Evolutionary conservation across 1,140 invertebrate genomes (phyloP).

Genomic region (Trypoxylus dichotomus): DNA sequence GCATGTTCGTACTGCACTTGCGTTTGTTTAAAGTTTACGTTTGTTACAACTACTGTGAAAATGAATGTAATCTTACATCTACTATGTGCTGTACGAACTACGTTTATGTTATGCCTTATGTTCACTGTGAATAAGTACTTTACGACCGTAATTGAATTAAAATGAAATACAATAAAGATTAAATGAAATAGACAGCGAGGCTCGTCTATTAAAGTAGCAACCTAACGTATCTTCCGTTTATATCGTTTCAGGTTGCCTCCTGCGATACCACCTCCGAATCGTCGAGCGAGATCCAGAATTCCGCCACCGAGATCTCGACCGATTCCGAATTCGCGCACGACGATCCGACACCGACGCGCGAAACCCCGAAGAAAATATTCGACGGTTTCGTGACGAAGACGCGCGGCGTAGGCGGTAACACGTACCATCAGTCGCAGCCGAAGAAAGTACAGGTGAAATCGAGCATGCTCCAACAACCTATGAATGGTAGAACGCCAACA

Average conservation of each 20-base stretch:
- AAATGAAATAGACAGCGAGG: no score
- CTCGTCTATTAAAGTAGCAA: not conserved
- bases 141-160: no score
- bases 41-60: no score
- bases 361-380: conserved; percentile 65
- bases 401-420: conserved; percentile 51
- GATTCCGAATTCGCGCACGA: conserved; percentile 89
- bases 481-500: conserved; percentile 37
- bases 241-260: conserved; percentile 65
- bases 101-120: no score
- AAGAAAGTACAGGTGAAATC: conserved; percentile 65
- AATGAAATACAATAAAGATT: no score
- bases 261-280: conserved; percentile 68
- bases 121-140: no score
- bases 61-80: no score
- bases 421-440: conserved; percentile 43
- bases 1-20: no score
- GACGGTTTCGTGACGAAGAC: conserved; percentile 62
- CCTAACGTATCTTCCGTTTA: no score
- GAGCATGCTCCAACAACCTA: conserved; percentile 44
- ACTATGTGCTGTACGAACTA: no score
- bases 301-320: conserved; percentile 87
- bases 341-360: conserved; percentile 68
- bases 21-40: no score
- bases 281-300: conserved; percentile 72